Conservation (phyloP, 2,113 vertebrate species). For the Aegithalos caudatus region DNA sequence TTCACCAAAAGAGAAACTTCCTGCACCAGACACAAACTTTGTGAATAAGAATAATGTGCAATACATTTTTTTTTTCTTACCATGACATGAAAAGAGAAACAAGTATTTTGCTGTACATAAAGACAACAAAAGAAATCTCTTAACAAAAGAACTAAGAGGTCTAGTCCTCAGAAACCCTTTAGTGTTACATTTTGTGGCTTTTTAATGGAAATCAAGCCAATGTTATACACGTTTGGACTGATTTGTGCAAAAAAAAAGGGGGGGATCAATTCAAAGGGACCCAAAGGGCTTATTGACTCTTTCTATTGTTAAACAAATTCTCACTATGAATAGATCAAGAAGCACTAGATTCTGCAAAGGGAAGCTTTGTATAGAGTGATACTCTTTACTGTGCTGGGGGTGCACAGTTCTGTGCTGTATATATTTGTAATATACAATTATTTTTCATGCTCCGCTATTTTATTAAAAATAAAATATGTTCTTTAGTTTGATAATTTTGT, state of each 20-base stretch:
- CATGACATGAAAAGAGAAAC: conserved; percentile 80
- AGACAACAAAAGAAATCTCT: conserved; percentile 82
- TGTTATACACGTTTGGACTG: conserved; percentile 84
- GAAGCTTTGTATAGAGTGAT: conserved; percentile 75
- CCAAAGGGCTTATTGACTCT: conserved; percentile 81
- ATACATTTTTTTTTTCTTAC: conserved; percentile 77
- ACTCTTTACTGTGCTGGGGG: conserved; percentile 63
- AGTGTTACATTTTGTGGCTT: conserved; percentile 83
- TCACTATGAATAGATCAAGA: conserved; percentile 82
- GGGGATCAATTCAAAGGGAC: conserved; percentile 75
- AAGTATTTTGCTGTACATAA: conserved; percentile 82
- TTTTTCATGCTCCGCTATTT: conserved; percentile 84
- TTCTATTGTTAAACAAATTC: conserved; percentile 86
- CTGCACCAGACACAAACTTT: conserved; percentile 42
- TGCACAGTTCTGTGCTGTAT: conserved; percentile 71
- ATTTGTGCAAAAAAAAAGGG: conserved; percentile 71
- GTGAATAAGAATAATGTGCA: conserved; percentile 82
- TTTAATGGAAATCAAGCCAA: conserved; percentile 89
- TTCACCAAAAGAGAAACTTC: conserved; percentile 45
- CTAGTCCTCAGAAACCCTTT: conserved; percentile 75
- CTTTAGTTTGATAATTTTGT: conserved; percentile 80
- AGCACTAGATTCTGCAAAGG: conserved; percentile 79
- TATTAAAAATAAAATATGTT: conserved; percentile 89
- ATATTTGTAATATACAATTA: conserved; percentile 83
- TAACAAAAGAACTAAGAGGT: conserved; percentile 82